Evolutionary conservation across 2,888 invertebrate species (phyloP).

Genomic region (Acanthosoma haemorrhoidale): DNA sequence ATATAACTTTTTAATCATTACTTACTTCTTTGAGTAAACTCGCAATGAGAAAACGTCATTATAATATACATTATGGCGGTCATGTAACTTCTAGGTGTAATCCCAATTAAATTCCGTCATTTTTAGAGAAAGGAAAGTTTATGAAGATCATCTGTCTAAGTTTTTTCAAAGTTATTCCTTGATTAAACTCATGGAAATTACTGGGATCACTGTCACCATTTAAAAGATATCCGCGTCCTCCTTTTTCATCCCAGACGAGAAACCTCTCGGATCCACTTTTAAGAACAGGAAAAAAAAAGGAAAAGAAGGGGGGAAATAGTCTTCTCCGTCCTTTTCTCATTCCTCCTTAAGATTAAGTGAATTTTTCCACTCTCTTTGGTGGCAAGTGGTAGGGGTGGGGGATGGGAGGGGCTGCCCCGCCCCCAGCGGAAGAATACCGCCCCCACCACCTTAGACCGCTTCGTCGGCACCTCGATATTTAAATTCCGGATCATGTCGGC

Average conservation of each 20-base stretch:
- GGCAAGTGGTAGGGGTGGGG: not conserved
- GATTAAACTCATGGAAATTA: not conserved
- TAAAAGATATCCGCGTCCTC: conserved; percentile 9
- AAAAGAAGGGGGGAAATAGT: not conserved
- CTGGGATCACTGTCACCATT: conserved; percentile 20
- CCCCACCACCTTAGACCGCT: not conserved
- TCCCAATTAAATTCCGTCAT: too few species aligned
- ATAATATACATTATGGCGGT: too few species aligned
- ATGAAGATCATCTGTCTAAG: too few species aligned
- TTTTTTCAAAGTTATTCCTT: not conserved
- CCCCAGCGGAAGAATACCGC: conserved; percentile 21
- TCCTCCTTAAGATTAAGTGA: not conserved
- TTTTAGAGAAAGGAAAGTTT: too few species aligned
- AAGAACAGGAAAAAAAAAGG: not conserved
- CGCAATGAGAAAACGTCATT: too few species aligned
- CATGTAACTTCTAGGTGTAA: too few species aligned
- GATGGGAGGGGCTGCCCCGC: not conserved
- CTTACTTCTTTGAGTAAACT: too few species aligned
- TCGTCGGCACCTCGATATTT: conserved; percentile 28
- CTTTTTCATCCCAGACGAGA: not conserved
- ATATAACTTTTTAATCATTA: too few species aligned
- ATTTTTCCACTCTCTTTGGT: not conserved
- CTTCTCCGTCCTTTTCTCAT: not conserved
- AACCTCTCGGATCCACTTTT: conserved; percentile 18
- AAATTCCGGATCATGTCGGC: conserved; percentile 28